Percentiles rank a stretch among this genome's conserved stretches.
These are phyloP conservation scores for Petaurus breviceps DNA, from an alignment of 2,113 vertebrate genomes.

Conservation along the genomic window DNA sequence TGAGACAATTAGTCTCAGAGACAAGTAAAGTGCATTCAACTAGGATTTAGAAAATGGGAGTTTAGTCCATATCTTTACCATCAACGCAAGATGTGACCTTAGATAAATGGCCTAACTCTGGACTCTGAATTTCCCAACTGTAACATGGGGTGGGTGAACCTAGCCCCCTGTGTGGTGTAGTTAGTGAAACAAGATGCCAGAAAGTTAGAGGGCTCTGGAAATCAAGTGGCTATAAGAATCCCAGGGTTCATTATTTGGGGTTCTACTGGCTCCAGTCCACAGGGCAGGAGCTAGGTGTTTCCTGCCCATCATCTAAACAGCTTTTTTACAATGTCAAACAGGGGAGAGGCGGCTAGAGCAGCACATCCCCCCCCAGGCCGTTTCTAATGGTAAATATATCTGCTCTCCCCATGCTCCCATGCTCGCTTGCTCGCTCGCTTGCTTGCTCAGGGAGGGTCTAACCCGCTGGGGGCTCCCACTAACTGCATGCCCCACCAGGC, in stretches of 20 bases:
- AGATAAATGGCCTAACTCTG: neutral
- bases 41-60: neutral
- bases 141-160: neutral
- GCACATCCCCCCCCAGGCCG: conserved; percentile 92
- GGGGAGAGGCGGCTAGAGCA: conserved; percentile 96
- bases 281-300: conserved; percentile 49
- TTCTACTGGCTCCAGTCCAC: conserved; percentile 28
- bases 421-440: conserved; percentile 66
- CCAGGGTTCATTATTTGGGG: conserved; percentile 15
- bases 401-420: conserved; percentile 80
- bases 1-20: neutral
- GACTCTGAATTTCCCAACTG: conserved; percentile 12
- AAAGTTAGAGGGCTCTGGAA: conserved; percentile 30
- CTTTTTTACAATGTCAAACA: conserved; percentile 93
- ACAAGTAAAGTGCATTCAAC: neutral
- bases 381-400: conserved; percentile 99
- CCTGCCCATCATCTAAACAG: conserved; percentile 84
- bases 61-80: conserved; percentile 22
- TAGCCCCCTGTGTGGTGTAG: conserved; percentile 18
- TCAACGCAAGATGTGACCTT: neutral
- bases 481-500: conserved; percentile 82
- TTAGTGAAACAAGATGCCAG: neutral
- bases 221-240: neutral
- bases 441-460: conserved; percentile 78
- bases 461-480: conserved; percentile 76